A percentile compares a stretch with the other conserved stretches of the same genome.
Conservation (phyloP, 2,888 invertebrate species). For the Stomorhina lunata region DNA sequence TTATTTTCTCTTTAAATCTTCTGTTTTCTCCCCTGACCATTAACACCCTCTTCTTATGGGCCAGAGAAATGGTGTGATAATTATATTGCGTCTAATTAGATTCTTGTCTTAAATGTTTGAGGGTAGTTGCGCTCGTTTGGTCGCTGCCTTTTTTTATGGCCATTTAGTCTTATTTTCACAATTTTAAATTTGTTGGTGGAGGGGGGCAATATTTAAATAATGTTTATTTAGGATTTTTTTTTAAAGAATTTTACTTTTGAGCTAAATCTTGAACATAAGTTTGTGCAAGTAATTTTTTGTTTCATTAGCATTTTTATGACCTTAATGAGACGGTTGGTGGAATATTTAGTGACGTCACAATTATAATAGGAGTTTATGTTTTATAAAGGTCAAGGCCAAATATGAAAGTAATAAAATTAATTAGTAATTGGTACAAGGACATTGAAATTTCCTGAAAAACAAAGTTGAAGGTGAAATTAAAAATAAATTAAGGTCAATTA, state of each 20-base stretch:
- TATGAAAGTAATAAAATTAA: conserved; percentile 44
- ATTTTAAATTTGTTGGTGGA: neutral
- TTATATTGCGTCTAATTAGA: conserved; percentile 76
- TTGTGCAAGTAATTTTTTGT: conserved; percentile 22
- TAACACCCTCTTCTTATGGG: conserved; percentile 21
- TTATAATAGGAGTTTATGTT: neutral
- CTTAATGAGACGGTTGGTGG: conserved; percentile 21
- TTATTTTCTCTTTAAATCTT: neutral
- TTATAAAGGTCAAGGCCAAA: conserved; percentile 48
- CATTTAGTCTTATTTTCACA: conserved; percentile 36
- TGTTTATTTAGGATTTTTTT: conserved; percentile 21
- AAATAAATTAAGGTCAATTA: neutral
- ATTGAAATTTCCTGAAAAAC: neutral
- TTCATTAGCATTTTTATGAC: conserved; percentile 60
- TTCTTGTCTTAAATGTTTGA: conserved; percentile 67
- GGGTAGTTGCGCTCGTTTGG: neutral
- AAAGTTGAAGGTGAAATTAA: neutral
- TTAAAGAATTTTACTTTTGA: conserved; percentile 17
- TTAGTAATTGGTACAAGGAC: conserved; percentile 33
- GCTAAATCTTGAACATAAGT: conserved; percentile 54
- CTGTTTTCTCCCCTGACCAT: conserved; percentile 12
- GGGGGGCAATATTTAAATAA: neutral
- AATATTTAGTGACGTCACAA: neutral
- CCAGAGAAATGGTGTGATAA: conserved; percentile 69
- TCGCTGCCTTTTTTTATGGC: conserved; percentile 51